Evolutionary conservation across 2,113 vertebrate genomes (phyloP), one percentile per base, ranked within the genome.

Genomic region (Anguilla rostrata): DNA sequence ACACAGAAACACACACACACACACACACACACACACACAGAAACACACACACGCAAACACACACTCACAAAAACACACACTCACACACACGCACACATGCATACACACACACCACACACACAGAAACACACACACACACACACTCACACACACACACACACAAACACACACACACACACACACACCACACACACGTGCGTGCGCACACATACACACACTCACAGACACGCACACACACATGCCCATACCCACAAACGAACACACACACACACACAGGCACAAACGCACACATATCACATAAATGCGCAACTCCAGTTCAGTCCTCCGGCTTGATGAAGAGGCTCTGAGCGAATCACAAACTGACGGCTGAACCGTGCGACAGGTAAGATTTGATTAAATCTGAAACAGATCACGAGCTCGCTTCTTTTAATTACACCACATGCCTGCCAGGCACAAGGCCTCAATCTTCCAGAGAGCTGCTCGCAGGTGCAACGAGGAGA

Each of bases 351-450:
- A 85, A 88, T 90, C 79, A 43, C 6, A 56, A 84, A 84, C 82
- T 75, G 29, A 85, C 84, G 86, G 84, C 78, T 85, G 87, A 83
- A 87, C 66, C 87, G 85, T n/a, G 57, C 60, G 75, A 84, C 87
- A 89, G 83, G 90, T 89, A 89, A 88, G 87, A 93, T 90, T 88
- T 87, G 71, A 89, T 92, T 91, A 81, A 75, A 86, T 89, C 88
- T 90, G 86, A 91, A 92, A 84, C 71, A 86, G 87, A 92, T 93
- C 90, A 90, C 86, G 34, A 0, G 81, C 87, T 88, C 89, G 86
- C 90, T 94, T 92, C 87, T 88, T 92, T 91, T 88, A 90, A 89
- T 93, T 90, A 92, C 41, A 41, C 83, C 86, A 78, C 29, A 89
- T 78, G 81, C 78, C 6, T 29, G 82, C 5, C 86, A 91, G 63